Evolutionary conservation across 2,888 invertebrate genomes (phyloP).

Genomic region (Pycnomerus fuliginosus): DNA sequence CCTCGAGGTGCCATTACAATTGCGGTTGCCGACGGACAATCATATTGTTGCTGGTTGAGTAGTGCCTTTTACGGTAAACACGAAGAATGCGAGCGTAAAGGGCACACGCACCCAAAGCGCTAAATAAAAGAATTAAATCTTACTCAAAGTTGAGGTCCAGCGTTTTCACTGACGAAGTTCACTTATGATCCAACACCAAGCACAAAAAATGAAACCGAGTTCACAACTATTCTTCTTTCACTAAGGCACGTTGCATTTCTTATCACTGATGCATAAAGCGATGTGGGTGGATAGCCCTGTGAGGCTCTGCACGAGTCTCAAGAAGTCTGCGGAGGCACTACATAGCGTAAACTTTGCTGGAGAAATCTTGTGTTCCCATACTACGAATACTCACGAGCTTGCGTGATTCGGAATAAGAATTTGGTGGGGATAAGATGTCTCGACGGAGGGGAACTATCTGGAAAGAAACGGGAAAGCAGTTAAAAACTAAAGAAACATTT

Average conservation of each 20-base stretch:
- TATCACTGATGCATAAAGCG: too few relatives aligned
- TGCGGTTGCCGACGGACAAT: constrained; percentile 35
- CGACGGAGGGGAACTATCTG: constrained; percentile 39
- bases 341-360: constrained; percentile 29
- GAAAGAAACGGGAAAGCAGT: constrained; percentile 36
- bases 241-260: too few relatives aligned
- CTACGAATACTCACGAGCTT: constrained; percentile 38
- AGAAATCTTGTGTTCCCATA: constrained; percentile 35
- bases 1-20: constrained; percentile 10
- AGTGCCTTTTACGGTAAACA: constrained; percentile 27
- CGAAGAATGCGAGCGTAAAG: constrained; percentile 8
- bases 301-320: background rate
- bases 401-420: constrained; percentile 43
- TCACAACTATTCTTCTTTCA: too few relatives aligned
- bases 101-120: constrained; percentile 9
- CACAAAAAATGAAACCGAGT: too few relatives aligned
- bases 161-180: background rate
- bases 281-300: background rate
- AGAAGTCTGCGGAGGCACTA: constrained; percentile 25
- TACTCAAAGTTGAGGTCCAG: background rate
- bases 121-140: constrained; percentile 2
- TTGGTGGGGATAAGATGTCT: constrained; percentile 45
- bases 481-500: constrained; percentile 6
- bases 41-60: constrained; percentile 22
- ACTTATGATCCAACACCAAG: background rate